Conservation (phyloP, 2,113 vertebrate species). For the Benitochromis conjunctus region DNA sequence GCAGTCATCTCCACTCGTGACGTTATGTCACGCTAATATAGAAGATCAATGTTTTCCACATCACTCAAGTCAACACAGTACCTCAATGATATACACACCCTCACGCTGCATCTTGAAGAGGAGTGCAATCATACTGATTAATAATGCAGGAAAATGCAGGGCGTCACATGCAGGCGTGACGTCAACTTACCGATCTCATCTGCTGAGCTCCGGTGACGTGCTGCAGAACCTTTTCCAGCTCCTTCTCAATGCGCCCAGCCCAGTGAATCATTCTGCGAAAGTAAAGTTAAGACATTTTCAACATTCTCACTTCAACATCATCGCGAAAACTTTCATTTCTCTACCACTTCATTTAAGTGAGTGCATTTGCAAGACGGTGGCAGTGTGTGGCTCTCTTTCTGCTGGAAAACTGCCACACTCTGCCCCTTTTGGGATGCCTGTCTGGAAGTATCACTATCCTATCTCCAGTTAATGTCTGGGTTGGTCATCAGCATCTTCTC, state of each 20-base stretch:
- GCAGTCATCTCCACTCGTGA: background rate
- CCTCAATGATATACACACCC: background rate
- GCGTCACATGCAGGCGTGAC: constrained; percentile 22
- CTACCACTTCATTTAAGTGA: background rate
- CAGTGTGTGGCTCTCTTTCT: background rate
- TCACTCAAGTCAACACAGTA: background rate
- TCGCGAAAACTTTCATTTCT: background rate
- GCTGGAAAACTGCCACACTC: constrained; percentile 1
- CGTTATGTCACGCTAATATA: background rate
- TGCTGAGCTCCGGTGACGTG: constrained; percentile 79
- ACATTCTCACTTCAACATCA: constrained; percentile 6
- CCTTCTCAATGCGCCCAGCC: constrained; percentile 81
- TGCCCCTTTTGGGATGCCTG: background rate
- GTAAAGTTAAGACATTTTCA: constrained; percentile 13
- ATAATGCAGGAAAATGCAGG: constrained; percentile 36
- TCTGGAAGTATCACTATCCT: background rate
- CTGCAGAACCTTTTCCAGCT: constrained; percentile 78
- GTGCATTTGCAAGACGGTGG: background rate
- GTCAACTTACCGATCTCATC: constrained; percentile 76
- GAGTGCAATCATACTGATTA: constrained; percentile 12
- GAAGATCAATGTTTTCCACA: background rate
- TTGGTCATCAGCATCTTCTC: constrained; percentile 38
- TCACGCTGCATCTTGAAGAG: background rate
- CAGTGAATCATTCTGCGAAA: constrained; percentile 79
- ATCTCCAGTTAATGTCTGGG: constrained; percentile 12